Evolutionary conservation across 2,888 invertebrate species (phyloP).

Genomic region (Platypus cylindrus): DNA sequence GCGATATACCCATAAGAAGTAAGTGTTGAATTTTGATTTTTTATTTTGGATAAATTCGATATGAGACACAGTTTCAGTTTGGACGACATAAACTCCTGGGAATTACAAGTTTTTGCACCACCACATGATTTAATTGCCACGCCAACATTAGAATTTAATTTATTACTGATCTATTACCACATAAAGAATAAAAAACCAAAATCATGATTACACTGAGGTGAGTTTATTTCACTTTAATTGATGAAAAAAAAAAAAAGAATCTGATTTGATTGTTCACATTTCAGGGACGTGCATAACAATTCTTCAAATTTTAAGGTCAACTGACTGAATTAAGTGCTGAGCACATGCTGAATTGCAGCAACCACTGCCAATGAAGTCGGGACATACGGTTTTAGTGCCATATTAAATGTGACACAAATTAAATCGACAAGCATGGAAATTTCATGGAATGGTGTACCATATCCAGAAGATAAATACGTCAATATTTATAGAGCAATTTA

Average conservation of each 20-base stretch:
- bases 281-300: no score
- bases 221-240: background rate
- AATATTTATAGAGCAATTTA: conserved; percentile 82
- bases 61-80: no score
- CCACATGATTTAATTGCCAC: conserved; percentile 77
- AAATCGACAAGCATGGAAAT: conserved; percentile 68
- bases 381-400: conserved; percentile 72
- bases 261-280: no score
- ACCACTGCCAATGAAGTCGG: conserved; percentile 60
- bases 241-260: background rate
- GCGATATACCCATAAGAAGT: conserved; percentile 69
- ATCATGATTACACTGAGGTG: conserved; percentile 61
- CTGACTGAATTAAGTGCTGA: conserved; percentile 66
- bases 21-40: no score
- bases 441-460: conserved; percentile 73
- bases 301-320: conserved; percentile 34
- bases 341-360: conserved; percentile 53
- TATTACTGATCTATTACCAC: conserved; percentile 62
- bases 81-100: conserved; percentile 62
- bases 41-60: no score
- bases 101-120: conserved; percentile 75
- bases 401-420: conserved; percentile 60
- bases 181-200: conserved; percentile 70
- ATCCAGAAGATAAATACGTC: conserved; percentile 81
- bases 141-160: conserved; percentile 71